A percentile compares a stretch with the other conserved stretches of the same genome.
phyloP scores from a whole-genome alignment of 2,888 invertebrate genomes.

The Pecten maximus region DNA sequence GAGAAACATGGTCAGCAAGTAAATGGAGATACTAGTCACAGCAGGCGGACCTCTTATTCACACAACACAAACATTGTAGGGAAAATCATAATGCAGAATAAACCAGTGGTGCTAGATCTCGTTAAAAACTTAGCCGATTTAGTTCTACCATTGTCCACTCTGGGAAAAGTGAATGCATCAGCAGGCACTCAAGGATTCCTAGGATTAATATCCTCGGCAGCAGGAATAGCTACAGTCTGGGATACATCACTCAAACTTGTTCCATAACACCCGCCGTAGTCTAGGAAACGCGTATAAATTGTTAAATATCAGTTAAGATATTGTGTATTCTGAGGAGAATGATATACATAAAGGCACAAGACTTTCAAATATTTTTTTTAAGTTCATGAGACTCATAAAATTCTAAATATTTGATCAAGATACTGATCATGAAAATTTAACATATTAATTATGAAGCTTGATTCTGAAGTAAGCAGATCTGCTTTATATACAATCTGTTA shows the following conservation, averaged over 20 bases:
- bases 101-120: slow-evolving; percentile 88
- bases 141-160: slow-evolving; percentile 91
- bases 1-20: slow-evolving; percentile 62
- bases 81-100: slow-evolving; percentile 68
- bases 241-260: slow-evolving; percentile 90
- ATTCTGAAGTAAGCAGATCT: too few species aligned
- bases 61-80: slow-evolving; percentile 54
- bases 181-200: slow-evolving; percentile 90
- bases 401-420: too few species aligned
- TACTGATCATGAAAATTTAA: too few species aligned
- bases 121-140: slow-evolving; percentile 93
- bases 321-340: neutral
- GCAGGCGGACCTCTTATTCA: neutral
- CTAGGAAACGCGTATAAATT: neutral
- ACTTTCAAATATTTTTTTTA: too few species aligned
- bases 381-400: neutral
- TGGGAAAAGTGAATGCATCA: slow-evolving; percentile 90
- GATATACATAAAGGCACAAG: too few species aligned
- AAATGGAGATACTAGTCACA: slow-evolving; percentile 85
- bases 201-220: slow-evolving; percentile 91
- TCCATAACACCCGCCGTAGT: slow-evolving; percentile 53
- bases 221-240: slow-evolving; percentile 89
- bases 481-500: too few species aligned
- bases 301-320: neutral
- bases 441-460: too few species aligned